phyloP scores from a whole-genome alignment of 1,140 invertebrate genomes.

The Calliphora vicina region DNA sequence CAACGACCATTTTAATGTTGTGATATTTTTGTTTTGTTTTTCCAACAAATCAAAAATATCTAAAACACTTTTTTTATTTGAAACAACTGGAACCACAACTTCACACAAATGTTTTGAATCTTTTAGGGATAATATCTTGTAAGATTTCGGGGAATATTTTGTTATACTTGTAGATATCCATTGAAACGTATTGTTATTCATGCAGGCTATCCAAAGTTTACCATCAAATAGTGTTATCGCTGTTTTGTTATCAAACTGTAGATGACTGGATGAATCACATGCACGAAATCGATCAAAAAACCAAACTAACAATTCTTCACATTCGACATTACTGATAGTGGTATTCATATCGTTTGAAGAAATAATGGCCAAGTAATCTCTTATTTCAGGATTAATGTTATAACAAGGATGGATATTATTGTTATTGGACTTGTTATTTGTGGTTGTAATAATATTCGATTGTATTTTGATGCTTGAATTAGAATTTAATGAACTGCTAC shows the following conservation, averaged over 20 bases:
- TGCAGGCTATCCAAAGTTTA: slow-evolving; percentile 23
- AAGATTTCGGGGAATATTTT: background rate
- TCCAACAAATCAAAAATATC: slow-evolving; percentile 25
- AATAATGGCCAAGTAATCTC: background rate
- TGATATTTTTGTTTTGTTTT: slow-evolving; percentile 14
- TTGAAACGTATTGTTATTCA: background rate
- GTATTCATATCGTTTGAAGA: background rate
- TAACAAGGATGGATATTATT: background rate
- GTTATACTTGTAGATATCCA: background rate
- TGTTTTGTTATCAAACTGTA: background rate
- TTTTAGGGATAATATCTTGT: background rate
- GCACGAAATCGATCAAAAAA: slow-evolving; percentile 22
- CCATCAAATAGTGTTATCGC: background rate
- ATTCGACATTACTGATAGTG: background rate
- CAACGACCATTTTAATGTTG: background rate
- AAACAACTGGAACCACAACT: background rate
- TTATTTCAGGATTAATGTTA: background rate
- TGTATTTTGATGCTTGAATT: background rate
- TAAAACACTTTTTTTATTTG: background rate
- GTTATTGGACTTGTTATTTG: background rate
- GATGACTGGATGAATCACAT: background rate
- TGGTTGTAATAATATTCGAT: background rate
- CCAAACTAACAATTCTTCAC: slow-evolving; percentile 5
- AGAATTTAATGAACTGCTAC: background rate
- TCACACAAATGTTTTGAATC: background rate